phyloP scores from a whole-genome alignment of 2,888 invertebrate species.

The Omphaloscelis lunosa region DNA sequence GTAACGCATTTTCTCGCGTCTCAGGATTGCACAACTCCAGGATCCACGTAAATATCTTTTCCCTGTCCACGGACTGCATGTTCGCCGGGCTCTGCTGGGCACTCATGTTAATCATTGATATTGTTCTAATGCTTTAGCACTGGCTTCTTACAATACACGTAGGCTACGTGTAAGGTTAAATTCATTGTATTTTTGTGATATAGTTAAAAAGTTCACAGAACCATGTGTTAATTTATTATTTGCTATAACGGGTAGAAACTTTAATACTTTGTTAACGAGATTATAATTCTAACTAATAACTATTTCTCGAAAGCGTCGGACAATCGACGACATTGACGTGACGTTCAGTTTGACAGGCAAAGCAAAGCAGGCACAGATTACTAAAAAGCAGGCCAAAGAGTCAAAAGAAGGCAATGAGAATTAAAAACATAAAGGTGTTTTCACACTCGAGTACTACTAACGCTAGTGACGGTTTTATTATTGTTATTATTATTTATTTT shows the following conservation, averaged over 20 bases:
- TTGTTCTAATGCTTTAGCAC: conserved; percentile 67
- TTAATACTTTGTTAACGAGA: conserved; percentile 45
- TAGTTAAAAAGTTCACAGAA: conserved; percentile 38
- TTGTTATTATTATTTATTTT: too few relatives aligned
- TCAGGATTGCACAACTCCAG: conserved; percentile 97
- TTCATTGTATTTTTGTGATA: conserved; percentile 65
- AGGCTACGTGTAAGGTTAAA: conserved; percentile 63
- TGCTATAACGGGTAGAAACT: conserved; percentile 41
- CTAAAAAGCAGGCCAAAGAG: too few relatives aligned
- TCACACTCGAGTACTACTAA: not conserved
- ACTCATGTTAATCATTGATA: conserved; percentile 91
- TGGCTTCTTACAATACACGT: conserved; percentile 70
- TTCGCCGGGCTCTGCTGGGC: conserved; percentile 95
- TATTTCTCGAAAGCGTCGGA: conserved; percentile 65
- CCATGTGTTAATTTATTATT: conserved; percentile 56
- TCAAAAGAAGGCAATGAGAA: conserved; percentile 16
- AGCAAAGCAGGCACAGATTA: not conserved
- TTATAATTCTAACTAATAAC: conserved; percentile 28
- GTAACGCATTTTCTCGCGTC: conserved; percentile 98
- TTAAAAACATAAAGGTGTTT: not conserved
- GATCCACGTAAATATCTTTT: conserved; percentile 98
- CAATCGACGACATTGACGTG: conserved; percentile 61
- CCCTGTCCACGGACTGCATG: conserved; percentile 94
- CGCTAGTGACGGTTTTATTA: too few relatives aligned
- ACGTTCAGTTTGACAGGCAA: conserved; percentile 41